Percentiles rank a stretch among this genome's conserved stretches.
phyloP scores from a whole-genome alignment of 1,140 invertebrate genomes.

The Lepidurus apus region DNA sequence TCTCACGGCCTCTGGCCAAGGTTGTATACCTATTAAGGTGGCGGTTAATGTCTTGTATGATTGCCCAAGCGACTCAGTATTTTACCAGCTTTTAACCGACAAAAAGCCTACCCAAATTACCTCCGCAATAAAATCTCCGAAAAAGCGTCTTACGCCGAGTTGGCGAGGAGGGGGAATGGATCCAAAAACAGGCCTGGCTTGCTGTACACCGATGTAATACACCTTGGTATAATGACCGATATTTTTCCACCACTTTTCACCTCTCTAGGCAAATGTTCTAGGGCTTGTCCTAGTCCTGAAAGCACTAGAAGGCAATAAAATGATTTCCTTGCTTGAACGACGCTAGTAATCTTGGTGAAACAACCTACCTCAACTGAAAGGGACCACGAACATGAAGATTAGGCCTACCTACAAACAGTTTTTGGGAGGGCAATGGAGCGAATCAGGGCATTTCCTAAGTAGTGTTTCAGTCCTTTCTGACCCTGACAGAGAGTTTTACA shows the following conservation, averaged over 20 bases:
- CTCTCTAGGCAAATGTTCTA: background rate
- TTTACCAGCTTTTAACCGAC: constrained; percentile 4
- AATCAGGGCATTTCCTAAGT: too few relatives aligned
- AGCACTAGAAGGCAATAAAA: background rate
- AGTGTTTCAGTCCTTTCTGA: too few relatives aligned
- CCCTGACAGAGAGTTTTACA: too few relatives aligned
- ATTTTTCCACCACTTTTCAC: constrained; percentile 1
- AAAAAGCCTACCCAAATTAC: constrained; percentile 22
- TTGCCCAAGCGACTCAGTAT: constrained; percentile 9
- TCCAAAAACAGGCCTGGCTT: background rate
- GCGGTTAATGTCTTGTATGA: constrained; percentile 2
- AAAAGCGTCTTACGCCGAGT: background rate
- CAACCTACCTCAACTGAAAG: background rate
- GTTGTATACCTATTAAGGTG: constrained; percentile 7
- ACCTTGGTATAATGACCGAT: background rate
- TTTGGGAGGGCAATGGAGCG: too few relatives aligned
- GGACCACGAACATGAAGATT: background rate
- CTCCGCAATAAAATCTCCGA: background rate
- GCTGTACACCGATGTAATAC: background rate
- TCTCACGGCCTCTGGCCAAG: constrained; percentile 4
- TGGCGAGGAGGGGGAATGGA: background rate
- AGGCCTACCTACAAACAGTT: too few relatives aligned
- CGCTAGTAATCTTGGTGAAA: background rate
- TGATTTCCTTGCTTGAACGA: background rate
- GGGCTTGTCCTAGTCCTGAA: background rate